Evolutionary conservation across 2,113 vertebrate species (phyloP).

Genomic region (Hyla sarda): DNA sequence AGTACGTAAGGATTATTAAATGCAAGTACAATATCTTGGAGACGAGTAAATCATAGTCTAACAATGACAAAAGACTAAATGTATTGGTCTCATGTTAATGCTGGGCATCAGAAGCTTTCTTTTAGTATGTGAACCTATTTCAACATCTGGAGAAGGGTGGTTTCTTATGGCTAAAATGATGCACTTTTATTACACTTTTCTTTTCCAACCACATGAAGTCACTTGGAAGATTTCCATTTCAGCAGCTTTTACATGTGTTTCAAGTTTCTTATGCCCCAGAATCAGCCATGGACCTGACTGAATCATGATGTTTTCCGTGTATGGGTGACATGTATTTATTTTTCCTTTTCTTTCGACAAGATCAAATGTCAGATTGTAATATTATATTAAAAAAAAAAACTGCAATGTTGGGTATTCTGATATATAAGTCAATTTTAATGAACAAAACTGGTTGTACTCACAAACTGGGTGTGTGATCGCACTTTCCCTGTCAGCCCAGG

Average conservation of each 20-base stretch:
- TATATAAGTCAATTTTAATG: background rate
- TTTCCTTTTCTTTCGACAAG: background rate
- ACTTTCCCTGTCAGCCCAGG: background rate
- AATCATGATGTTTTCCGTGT: background rate
- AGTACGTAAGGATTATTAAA: slow-evolving; percentile 31
- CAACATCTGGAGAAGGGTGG: slow-evolving; percentile 58
- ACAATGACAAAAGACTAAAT: slow-evolving; percentile 23
- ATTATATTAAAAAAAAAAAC: slow-evolving; percentile 2
- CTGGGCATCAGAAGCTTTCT: slow-evolving; percentile 27
- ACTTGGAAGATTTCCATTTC: slow-evolving; percentile 28
- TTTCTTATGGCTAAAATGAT: slow-evolving; percentile 31
- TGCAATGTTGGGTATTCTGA: background rate
- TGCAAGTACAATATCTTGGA: background rate
- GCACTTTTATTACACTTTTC: slow-evolving; percentile 30
- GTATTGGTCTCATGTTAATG: slow-evolving; percentile 40
- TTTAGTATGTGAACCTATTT: slow-evolving; percentile 12
- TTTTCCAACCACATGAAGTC: slow-evolving; percentile 41
- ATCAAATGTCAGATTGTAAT: slow-evolving; percentile 17
- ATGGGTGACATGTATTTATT: slow-evolving; percentile 22
- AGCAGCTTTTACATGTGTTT: slow-evolving; percentile 40
- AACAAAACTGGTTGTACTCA: background rate
- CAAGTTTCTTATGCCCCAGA: slow-evolving; percentile 27
- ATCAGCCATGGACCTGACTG: background rate
- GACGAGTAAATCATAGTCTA: slow-evolving; percentile 37
- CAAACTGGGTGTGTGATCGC: background rate